These are phyloP conservation scores for Octopus bimaculoides DNA, from an alignment of 1,140 invertebrate genomes.

Conservation along the genomic window DNA sequence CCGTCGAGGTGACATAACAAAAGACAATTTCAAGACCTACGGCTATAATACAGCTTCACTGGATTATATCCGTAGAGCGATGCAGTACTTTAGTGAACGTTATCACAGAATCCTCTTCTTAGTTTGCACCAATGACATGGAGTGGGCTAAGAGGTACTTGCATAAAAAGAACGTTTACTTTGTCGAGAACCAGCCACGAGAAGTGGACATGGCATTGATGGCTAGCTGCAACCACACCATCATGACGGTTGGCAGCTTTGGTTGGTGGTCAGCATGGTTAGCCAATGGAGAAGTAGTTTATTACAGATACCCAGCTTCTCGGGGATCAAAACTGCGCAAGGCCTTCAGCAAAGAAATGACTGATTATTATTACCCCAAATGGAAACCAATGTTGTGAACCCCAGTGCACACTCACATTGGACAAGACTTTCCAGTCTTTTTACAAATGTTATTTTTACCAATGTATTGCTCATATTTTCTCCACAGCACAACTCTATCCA, in stretches of 20 bases:
- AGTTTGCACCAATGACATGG: conserved; percentile 23
- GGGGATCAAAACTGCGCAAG: conserved; percentile 20
- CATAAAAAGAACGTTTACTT: conserved; percentile 18
- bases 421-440: no score
- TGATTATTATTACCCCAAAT: conserved; percentile 28
- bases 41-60: conserved; percentile 25
- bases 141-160: conserved; percentile 24
- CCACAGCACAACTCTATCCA: no score
- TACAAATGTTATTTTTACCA: no score
- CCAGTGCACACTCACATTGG: no score
- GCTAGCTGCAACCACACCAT: conserved; percentile 40
- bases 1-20: conserved; percentile 27
- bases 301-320: conserved; percentile 32
- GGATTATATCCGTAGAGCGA: conserved; percentile 30
- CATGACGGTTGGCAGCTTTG: conserved; percentile 42
- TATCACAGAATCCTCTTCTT: conserved; percentile 27
- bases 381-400: conserved; percentile 20
- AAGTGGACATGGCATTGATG: conserved; percentile 40
- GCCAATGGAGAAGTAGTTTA: conserved; percentile 38
- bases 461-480: no score
- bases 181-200: conserved; percentile 14
- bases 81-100: conserved; percentile 24
- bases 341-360: conserved; percentile 25
- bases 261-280: conserved; percentile 46
- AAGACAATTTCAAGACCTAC: background rate